Evolutionary conservation across 2,113 vertebrate species (phyloP), one percentile per base, ranked within the genome.

Genomic region (Cyphotilapia sp.): DNA sequence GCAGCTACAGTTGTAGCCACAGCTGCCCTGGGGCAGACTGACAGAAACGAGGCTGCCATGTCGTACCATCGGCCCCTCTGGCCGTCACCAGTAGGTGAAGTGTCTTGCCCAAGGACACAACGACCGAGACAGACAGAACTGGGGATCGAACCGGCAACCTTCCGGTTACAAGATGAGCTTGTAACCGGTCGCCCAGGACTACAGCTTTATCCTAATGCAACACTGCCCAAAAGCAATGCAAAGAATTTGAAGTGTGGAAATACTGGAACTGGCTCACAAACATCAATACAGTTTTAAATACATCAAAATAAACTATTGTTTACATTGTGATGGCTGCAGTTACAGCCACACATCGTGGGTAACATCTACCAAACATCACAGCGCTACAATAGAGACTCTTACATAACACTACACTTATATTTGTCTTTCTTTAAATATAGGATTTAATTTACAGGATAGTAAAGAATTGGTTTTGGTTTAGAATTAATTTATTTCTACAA

Each of bases 21-120:
- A 54, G 51, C 51, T 54, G 51, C 0, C 9, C n/a, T 22, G 3
- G 0, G 51, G 0, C 53, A 12, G 53, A 56, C n/a, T 56, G 53
- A 7, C 22, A 56, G 22, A 56, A 0, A 1, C 22, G 0, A 56
- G n/a, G n/a, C 53, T 54, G n/a, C 53, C n/a, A 54, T 12, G 0
- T 54, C 3, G 3, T 0, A 0, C 53, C n/a, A 54, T 54, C n/a
- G 0, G 10, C 53, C n/a, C 5, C 51, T 54, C 51, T 22, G 51
- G 0, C 5, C 6, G 2, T 0, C 51, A 54, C n/a, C n/a, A 22
- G 51, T 22, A 54, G n/a, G 10, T 4, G n/a, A 22, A 22, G n/a
- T 54, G 51, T 54, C 6, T 54, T 0, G 3, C 10, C n/a, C 53
- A 54, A 54, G 53, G 53, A 24, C 53, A 24, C 53, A 24, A 12